Percentiles rank a stretch among this genome's conserved stretches.
These are phyloP conservation scores for Caenorhabditis auriculariae DNA, from an alignment of 2,888 invertebrate genomes.

Conservation along the genomic window DNA sequence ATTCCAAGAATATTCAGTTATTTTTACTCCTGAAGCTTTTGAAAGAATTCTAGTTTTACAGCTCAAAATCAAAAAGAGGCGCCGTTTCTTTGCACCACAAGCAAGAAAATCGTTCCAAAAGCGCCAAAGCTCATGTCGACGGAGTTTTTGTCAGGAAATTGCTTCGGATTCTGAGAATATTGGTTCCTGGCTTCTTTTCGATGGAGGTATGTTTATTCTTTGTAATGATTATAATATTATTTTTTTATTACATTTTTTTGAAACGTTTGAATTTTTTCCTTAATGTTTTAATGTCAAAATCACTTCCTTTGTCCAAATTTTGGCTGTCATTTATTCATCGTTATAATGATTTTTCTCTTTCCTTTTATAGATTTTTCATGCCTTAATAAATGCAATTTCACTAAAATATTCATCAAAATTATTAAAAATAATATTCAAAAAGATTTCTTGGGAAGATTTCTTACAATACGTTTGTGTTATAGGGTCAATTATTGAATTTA, in stretches of 20 bases:
- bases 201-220: conserved; percentile 35
- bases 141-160: conserved; percentile 44
- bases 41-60: background rate
- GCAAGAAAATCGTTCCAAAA: background rate
- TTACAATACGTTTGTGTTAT: no score
- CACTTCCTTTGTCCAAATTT: background rate
- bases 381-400: no score
- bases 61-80: background rate
- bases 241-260: background rate
- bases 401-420: no score
- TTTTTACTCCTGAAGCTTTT: background rate
- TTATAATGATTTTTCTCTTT: no score
- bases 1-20: conserved; percentile 27
- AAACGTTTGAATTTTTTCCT: background rate
- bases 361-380: no score
- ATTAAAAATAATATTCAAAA: no score
- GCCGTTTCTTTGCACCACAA: background rate
- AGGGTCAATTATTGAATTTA: no score
- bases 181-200: conserved; percentile 48
- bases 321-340: no score
- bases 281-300: background rate
- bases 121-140: conserved; percentile 46
- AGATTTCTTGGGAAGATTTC: no score
- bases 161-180: conserved; percentile 47
- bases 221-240: background rate